Conservation (phyloP, 2,113 vertebrate genomes). For the Podilymbus podiceps region DNA sequence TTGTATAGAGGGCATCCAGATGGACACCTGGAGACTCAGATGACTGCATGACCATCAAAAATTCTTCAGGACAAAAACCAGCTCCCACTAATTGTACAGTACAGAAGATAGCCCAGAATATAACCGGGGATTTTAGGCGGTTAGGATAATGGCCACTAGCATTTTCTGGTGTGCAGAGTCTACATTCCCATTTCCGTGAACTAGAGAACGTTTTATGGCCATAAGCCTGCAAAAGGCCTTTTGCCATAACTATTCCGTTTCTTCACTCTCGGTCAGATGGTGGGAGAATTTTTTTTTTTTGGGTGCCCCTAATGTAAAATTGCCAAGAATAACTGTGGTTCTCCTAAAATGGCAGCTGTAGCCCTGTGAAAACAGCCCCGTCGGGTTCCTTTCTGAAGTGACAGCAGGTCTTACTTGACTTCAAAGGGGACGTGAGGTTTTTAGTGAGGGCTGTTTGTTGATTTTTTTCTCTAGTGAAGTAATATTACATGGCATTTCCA, state of each 20-base stretch:
- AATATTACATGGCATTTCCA: constrained; percentile 70
- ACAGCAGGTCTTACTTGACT: background rate
- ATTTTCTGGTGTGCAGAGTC: background rate
- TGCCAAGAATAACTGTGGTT: constrained; percentile 56
- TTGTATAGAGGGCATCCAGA: background rate
- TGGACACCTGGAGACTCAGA: background rate
- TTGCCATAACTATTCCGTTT: background rate
- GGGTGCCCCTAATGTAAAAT: background rate
- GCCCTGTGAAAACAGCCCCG: constrained; percentile 23
- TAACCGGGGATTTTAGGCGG: background rate
- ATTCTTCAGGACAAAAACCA: background rate
- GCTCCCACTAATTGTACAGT: background rate
- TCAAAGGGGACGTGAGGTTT: constrained; percentile 20
- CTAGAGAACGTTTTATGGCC: background rate
- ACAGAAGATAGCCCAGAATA: background rate
- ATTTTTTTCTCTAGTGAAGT: constrained; percentile 60
- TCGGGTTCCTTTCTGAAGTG: constrained; percentile 31
- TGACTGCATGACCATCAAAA: background rate
- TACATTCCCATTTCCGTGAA: background rate
- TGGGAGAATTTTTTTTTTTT: background rate
- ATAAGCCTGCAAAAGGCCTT: background rate
- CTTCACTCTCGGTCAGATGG: background rate
- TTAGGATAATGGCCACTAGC: background rate
- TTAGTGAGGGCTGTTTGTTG: constrained; percentile 59
- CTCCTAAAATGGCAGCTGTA: constrained; percentile 28